Evolutionary conservation across 2,797 vertebrate species (phyloP), one percentile per base, ranked within the genome.

Genomic region (Muscicapa striata): DNA sequence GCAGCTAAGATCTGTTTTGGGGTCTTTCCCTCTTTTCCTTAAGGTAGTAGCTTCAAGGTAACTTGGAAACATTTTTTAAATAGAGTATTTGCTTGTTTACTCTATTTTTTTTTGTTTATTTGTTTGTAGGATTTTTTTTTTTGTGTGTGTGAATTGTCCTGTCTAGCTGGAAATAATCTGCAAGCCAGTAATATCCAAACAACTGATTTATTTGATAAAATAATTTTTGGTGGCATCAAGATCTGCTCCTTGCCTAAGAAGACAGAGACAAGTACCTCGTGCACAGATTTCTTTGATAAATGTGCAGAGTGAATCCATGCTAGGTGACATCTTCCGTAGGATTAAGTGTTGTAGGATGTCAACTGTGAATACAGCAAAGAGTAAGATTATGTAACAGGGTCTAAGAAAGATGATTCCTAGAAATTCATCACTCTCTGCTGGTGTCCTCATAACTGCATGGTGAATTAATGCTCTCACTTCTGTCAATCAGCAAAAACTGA

Each of bases 391-490:
- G 29, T 84, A 94, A 91, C 23, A 41, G 32, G 18, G 48, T 11
- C 29, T 74, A 80, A 75, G 58, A 82, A 68, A 69, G 84, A 51
- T 0, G 3, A 30, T 83, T 94, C 73, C 68, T 75, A 66, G 66
- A 80, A 89, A 87, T 82, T 64, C 58, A 83, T 66, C 6, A 6
- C 32, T 55, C 32, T 87, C 76, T 86, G 49, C 61, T 40, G 49
- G 83, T 84, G 49, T 76, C 29, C n/a, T 89, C 15, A 5, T 79
- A 80, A 67, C 69, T 59, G 48, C 41, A 48, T 17, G 36, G 46
- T 66, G 89, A 90, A 92, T 92, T 90, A 93, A 54, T 76, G 70
- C 74, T 73, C 61, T 84, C 79, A 54, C 38, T 94, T 74, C 76
- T 88, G 88, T 77, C 76, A 83, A 67, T 93, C 84, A 85, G 38